These are phyloP conservation scores for Microcebus murinus DNA, from an alignment of 2,113 vertebrate species.

Conservation along the genomic window DNA sequence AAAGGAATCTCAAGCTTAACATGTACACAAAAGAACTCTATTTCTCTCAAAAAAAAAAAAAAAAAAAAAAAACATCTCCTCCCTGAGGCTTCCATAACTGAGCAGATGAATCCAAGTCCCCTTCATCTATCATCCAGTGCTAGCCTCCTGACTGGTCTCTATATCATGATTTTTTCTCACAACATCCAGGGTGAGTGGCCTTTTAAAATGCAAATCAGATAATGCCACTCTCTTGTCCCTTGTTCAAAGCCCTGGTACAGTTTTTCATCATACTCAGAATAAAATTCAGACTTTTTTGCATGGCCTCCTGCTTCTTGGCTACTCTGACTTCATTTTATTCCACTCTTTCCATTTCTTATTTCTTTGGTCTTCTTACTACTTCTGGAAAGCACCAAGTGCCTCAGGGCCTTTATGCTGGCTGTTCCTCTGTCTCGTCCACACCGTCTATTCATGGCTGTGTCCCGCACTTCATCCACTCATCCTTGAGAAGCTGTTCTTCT, in stretches of 20 bases:
- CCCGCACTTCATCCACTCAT: background rate
- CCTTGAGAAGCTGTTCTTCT: background rate
- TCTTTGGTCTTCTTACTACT: background rate
- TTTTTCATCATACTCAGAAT: background rate
- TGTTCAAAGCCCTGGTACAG: background rate
- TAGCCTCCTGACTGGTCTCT: background rate
- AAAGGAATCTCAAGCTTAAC: background rate
- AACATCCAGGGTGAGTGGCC: background rate
- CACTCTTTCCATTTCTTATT: background rate
- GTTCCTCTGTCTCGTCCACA: background rate
- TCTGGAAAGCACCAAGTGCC: background rate
- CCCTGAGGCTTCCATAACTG: background rate
- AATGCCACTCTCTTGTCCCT: background rate
- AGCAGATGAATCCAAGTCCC: background rate
- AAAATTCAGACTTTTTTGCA: background rate
- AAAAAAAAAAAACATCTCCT: background rate
- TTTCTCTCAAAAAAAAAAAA: background rate
- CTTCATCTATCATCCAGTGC: background rate
- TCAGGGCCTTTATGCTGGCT: background rate
- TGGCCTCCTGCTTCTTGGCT: background rate
- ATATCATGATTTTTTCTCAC: background rate
- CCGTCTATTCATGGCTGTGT: background rate
- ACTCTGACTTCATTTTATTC: background rate
- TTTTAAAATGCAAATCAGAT: background rate
- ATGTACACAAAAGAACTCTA: background rate